Evolutionary conservation across 2,113 vertebrate genomes (phyloP).

Genomic region (Nyctibius bracteatus): DNA sequence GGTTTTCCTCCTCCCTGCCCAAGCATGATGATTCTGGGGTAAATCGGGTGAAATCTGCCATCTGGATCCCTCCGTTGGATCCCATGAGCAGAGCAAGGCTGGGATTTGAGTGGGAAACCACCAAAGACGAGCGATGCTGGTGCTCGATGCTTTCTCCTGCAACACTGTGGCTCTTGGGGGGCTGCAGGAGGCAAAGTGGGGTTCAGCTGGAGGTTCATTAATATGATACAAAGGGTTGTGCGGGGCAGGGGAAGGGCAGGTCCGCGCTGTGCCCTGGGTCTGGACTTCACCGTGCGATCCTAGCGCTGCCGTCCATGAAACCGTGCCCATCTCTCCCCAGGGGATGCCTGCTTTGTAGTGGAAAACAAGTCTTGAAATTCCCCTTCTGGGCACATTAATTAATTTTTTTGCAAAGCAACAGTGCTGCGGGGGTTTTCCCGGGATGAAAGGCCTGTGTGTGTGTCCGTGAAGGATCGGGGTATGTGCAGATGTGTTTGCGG

Average conservation of each 20-base stretch:
- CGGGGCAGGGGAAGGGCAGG: background rate
- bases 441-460: slow-evolving; percentile 9
- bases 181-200: background rate
- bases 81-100: background rate
- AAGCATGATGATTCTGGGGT: fast-evolving
- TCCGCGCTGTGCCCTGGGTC: fast-evolving
- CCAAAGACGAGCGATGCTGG: fast-evolving
- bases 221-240: fast-evolving
- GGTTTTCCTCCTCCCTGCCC: background rate
- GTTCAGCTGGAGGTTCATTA: fast-evolving
- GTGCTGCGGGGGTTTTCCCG: background rate
- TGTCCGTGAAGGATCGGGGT: background rate
- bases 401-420: background rate
- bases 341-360: background rate
- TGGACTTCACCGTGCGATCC: fast-evolving
- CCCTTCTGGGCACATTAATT: background rate
- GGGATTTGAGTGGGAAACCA: background rate
- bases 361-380: background rate
- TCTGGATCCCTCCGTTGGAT: fast-evolving
- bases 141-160: background rate
- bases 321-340: fast-evolving
- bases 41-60: background rate
- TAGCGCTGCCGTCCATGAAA: fast-evolving
- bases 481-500: slow-evolving; percentile 3
- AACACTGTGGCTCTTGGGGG: background rate